Base-by-base conservation (phyloP, 1,140 invertebrate species). In the Lepidurus arcticus region DNA sequence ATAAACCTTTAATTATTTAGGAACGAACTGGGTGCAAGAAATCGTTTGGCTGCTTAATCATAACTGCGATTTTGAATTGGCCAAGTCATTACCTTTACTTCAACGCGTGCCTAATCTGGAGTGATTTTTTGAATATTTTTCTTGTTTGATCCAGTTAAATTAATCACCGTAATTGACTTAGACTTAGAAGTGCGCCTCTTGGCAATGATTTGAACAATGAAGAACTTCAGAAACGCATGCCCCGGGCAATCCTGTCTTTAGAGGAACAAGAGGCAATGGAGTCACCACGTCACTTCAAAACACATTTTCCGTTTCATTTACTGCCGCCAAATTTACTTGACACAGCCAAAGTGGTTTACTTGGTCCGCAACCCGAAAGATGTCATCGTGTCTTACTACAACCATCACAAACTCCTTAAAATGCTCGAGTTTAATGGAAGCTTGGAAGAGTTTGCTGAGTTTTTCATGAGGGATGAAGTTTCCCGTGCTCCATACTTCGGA, bases 301-400 rank as follows among this genome's bases (percentile, higher is more conserved):
- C 73, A 24, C 78, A 79, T 26, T 44, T 79, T 42, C 78, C 78
- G 10, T 79, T 79, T 44, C 75, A 79, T 47, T 47, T 79, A 11
- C 43, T 79, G 11, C 42, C 74, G 2, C 74, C 43, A 0, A 78
- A 80, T 6, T 74, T 81, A 11, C 65, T 82, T 3, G 78, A 81
- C 34, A 81, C 81, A 1, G 53, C 73, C 75, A 82, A 79, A 74
- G 78, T 93, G 9, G 86, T 94, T 9, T 94, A 93, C 82, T 89
- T 94, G 0, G 90, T 90, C 3, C 86, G 94, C 76, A 93, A 95
- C 85, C 93, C 94, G 0, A 93, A 94, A 84, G 94, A 95, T 84
- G 91, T 94, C 1, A 92, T 89, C 6, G 92, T 95, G 0, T 95
- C 93, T 0, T 94, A 91, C 84, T 96, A 91, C 83, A 90, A 94